Percentiles rank a stretch among this genome's conserved stretches.
Conservation (phyloP, 1,140 invertebrate species). For the Himalopsyche phryganea region DNA sequence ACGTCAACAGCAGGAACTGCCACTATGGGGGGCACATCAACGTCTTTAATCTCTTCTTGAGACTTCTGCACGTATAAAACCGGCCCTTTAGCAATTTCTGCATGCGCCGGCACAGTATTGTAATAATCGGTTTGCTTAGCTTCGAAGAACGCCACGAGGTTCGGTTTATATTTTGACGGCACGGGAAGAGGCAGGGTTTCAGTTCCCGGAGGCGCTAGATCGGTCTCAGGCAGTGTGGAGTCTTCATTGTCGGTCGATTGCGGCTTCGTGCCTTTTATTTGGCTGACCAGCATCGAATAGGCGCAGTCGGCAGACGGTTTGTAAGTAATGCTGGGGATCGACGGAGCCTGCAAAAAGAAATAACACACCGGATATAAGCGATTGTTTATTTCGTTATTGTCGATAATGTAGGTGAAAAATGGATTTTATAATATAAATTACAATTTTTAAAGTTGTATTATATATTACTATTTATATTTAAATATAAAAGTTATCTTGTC, state of each 20-base stretch:
- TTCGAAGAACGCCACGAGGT: no score
- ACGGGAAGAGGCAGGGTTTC: conserved; percentile 35
- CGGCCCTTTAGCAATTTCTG: conserved; percentile 38
- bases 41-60: background rate
- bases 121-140: no score
- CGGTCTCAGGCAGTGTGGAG: conserved; percentile 35
- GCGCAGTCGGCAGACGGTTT: conserved; percentile 79
- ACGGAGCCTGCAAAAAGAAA: conserved; percentile 54
- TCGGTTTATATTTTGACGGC: background rate
- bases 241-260: conserved; percentile 31
- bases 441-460: no score
- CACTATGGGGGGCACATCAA: background rate
- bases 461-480: no score
- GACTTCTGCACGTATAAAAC: conserved; percentile 38
- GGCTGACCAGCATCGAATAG: conserved; percentile 79
- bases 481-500: no score
- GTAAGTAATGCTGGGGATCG: conserved; percentile 68
- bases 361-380: background rate
- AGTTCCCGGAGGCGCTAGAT: conserved; percentile 45
- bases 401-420: no score
- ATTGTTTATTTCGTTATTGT: no score
- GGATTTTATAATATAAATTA: no score
- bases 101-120: conserved; percentile 6
- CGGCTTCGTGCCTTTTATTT: conserved; percentile 62
- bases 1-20: no score